Base-by-base conservation (phyloP, 2,888 invertebrate genomes). In the Drosophila anceps region DNA sequence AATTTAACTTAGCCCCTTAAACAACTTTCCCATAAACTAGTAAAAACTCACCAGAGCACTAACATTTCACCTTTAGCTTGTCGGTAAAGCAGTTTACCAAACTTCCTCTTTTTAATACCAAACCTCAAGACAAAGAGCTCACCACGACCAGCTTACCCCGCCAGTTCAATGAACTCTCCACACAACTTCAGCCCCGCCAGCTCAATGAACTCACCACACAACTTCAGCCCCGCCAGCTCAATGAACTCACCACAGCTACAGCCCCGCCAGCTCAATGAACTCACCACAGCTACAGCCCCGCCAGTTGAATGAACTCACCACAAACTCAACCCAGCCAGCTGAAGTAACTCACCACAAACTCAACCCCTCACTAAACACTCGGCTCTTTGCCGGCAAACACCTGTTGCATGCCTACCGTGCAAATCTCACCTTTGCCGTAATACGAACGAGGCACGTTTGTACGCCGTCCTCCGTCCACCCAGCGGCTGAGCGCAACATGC, bases 381-480 rank as follows among this genome's bases (percentile, higher is more conserved):
- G 2, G 6, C 13, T 8, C 15, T 43, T 18, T n/a, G 29, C 72
- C 78, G 86, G 76, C 79, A 62, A 68, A 70, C 87, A 84, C 84
- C 73, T 84, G 84, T 84, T 88, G 84, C 71, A 37, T 29, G 37
- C 13, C 9, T 3, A 51, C 58, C 43, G 67, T 18, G 8, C 7
- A 66, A 58, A 31, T 15, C 58, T 37, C 51, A 59, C 13, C 33
- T 57, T 8, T 2, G 15, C 50, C 48, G 13, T 5, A 29, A 8
- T 50, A 5, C 1, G 24, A 12, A 18, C 3, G 33, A 37, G 37
- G 18, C 18, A 6, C 7, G 43, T 15, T 13, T 1, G n/a, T 15
- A 1, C 4, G 13, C 35, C 29, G 18, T 24, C 1, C 12, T 20
- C 4, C 33, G 2, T 4, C 10, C 3, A 1, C 27, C 7, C 8